Evolutionary conservation across 2,888 invertebrate species (phyloP).

Genomic region (Drosophila rubida): DNA sequence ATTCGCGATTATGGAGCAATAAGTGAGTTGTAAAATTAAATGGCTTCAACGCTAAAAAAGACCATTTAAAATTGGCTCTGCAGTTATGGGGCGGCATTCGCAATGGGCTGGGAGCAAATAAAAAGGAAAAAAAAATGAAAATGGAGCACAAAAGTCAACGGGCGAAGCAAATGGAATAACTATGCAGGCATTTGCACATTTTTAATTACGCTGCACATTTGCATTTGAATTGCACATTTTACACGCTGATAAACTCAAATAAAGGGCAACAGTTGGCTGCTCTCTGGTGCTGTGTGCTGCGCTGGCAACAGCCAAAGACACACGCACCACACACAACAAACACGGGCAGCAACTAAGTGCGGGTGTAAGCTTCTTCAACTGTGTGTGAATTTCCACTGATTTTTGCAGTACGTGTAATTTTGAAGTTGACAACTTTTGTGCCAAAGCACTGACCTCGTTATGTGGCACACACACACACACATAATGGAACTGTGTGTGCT

Average conservation of each 20-base stretch:
- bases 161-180: constrained; percentile 18
- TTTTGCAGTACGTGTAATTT: constrained; percentile 73
- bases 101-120: background rate
- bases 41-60: constrained; percentile 6
- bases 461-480: constrained; percentile 23
- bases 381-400: constrained; percentile 57
- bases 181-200: constrained; percentile 65
- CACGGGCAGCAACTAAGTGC: constrained; percentile 4
- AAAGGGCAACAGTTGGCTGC: constrained; percentile 72
- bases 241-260: constrained; percentile 76
- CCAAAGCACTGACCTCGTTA: constrained; percentile 79
- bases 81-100: constrained; percentile 2
- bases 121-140: constrained; percentile 8
- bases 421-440: constrained; percentile 81
- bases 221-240: constrained; percentile 81
- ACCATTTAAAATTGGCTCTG: constrained; percentile 41
- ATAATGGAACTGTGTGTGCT: constrained; percentile 25
- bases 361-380: constrained; percentile 1
- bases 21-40: constrained; percentile 16
- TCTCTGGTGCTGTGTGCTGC: constrained; percentile 11
- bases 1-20: constrained; percentile 1
- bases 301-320: constrained; percentile 50
- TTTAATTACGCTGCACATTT: constrained; percentile 79
- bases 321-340: constrained; percentile 33
- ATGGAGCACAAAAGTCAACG: constrained; percentile 26